These are phyloP conservation scores for Apotomis turbidana DNA, from an alignment of 2,888 invertebrate species.

Conservation along the genomic window DNA sequence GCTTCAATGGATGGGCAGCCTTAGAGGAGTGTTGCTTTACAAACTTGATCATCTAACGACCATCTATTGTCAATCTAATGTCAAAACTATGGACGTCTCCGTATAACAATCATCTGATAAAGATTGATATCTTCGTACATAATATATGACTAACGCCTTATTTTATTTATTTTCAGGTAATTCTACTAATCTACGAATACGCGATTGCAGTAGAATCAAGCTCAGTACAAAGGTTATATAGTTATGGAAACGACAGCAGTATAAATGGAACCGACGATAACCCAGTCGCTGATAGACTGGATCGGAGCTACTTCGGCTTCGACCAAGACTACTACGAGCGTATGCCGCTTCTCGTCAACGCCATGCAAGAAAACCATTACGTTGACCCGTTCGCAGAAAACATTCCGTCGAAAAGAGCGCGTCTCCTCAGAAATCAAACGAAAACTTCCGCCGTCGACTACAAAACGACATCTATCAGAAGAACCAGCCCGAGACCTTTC, in stretches of 20 bases:
- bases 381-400: conserved; percentile 62
- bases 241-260: conserved; percentile 50
- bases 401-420: conserved; percentile 48
- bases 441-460: conserved; percentile 50
- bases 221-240: conserved; percentile 67
- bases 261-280: conserved; percentile 53
- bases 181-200: conserved; percentile 81
- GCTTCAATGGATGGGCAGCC: too few relatives aligned
- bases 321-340: conserved; percentile 78
- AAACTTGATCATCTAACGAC: too few relatives aligned
- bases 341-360: conserved; percentile 78
- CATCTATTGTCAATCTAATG: too few relatives aligned
- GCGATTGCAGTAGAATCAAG: conserved; percentile 77
- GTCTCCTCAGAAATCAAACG: conserved; percentile 47
- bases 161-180: conserved; percentile 68
- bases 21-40: too few relatives aligned
- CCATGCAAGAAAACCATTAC: conserved; percentile 73
- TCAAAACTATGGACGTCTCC: too few relatives aligned
- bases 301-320: conserved; percentile 71
- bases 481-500: conserved; percentile 81
- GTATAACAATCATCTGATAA: too few relatives aligned
- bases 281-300: conserved; percentile 73
- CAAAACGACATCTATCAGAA: conserved; percentile 57
- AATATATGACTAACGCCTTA: conserved; percentile 13
- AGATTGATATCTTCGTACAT: not conserved